Base-by-base conservation (phyloP, 2,888 invertebrate species). In the Dryobotodes eremita region DNA sequence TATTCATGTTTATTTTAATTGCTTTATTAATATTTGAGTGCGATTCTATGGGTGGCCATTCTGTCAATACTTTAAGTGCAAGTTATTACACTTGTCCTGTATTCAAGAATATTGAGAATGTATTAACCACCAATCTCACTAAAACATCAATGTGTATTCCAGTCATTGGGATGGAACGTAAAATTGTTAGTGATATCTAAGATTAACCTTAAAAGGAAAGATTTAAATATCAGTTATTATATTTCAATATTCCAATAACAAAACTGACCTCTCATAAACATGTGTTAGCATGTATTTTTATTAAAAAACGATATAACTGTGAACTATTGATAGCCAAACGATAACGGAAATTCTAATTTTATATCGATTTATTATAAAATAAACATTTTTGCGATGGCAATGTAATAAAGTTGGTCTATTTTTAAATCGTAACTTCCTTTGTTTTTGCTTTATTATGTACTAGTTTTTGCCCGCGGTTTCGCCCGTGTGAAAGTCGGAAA, bases 231-330 rank as follows among this genome's bases (percentile, higher is more conserved):
- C 5, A 31, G n/a, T 74, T 36, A 75, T 20, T 26, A 59, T 2
- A 50, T 20, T 36, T 75, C 15, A 26, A n/a, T 26, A 53, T 62
- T 69, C n/a, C 5, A 55, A 42, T 55, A 68, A 15, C 8, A 57
- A 82, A 75, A n/a, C 26, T 55, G 36, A 83, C 31, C 55, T 17
- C 65, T 20, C 46, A 62, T 64, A 48, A 74, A 74, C 17, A 75
- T 75, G 55, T 75, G 55, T 75, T 20, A 64, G n/a, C 1, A 53
- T 83, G 10, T 42, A 64, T 42, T 57, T 31, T 68, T 42, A 42
- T 48, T 17, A 57, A 4, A n/a, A 75, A 57, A 62, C 20, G n/a
- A 46, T 64, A 5, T 48, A 84, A 82, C 82, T 53, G 82, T 84
- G 48, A 42, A 57, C 50, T 48, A 64, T 79, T 84, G 46, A 71